phyloP scores from a whole-genome alignment of 2,113 vertebrate species.

The Suncus etruscus region DNA sequence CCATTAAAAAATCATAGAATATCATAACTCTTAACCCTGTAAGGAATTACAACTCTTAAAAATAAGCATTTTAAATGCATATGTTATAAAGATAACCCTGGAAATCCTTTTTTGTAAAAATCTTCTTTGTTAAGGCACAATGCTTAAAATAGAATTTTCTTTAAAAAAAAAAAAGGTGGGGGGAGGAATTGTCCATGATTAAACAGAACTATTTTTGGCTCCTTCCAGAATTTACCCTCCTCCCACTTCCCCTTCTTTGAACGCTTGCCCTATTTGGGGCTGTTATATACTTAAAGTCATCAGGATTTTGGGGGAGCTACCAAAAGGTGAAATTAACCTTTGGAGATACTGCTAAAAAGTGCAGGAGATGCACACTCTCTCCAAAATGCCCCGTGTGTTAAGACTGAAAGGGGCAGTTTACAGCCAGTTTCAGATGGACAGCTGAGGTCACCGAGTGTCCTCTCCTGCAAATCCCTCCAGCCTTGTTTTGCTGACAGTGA shows the following conservation, averaged over 20 bases:
- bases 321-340: constrained; percentile 86
- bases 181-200: background rate
- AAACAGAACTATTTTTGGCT: constrained; percentile 27
- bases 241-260: background rate
- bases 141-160: too few relatives aligned
- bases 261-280: constrained; percentile 65
- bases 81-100: constrained; percentile 50
- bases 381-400: constrained; percentile 72
- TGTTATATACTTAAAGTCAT: constrained; percentile 71
- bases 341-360: constrained; percentile 82
- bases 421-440: constrained; percentile 73
- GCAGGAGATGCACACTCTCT: constrained; percentile 80
- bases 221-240: rapidly evolving
- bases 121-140: too few relatives aligned
- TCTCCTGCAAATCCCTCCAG: constrained; percentile 47
- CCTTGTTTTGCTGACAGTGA: constrained; percentile 60
- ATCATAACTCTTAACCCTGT: constrained; percentile 44
- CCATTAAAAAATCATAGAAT: background rate
- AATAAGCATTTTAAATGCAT: background rate
- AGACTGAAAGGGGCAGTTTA: constrained; percentile 82
- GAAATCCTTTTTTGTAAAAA: background rate
- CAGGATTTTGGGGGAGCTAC: constrained; percentile 77
- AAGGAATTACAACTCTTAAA: constrained; percentile 47
- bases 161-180: too few relatives aligned
- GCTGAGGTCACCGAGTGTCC: constrained; percentile 71